These are phyloP conservation scores for Neolamprologus caudopunctatus DNA, from an alignment of 2,113 vertebrate genomes.

Conservation along the genomic window DNA sequence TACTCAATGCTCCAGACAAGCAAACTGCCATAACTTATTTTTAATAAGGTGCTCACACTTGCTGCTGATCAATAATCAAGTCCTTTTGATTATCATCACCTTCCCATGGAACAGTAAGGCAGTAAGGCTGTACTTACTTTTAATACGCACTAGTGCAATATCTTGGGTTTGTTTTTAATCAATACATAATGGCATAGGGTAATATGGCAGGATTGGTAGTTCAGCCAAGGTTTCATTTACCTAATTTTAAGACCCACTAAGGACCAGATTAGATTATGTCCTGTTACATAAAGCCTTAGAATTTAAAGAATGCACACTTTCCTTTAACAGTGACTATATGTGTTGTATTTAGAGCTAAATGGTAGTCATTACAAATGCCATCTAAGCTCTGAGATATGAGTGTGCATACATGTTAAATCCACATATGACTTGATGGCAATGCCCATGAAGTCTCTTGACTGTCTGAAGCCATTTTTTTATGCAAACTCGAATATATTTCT, in stretches of 20 bases:
- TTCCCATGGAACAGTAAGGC: not conserved
- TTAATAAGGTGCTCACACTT: not conserved
- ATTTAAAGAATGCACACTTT: not conserved
- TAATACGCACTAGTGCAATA: not conserved
- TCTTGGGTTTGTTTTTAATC: not conserved
- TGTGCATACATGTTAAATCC: not conserved
- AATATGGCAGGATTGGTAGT: not conserved
- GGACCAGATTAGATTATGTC: not conserved
- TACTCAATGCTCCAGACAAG: not conserved
- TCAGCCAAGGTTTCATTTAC: not conserved
- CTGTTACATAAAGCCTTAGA: not conserved
- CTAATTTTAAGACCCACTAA: not conserved
- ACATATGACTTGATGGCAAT: not conserved
- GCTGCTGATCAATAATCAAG: not conserved
- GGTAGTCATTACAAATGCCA: not conserved
- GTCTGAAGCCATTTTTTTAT: not conserved
- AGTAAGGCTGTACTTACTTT: not conserved
- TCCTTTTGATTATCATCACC: not conserved
- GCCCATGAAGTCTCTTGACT: not conserved
- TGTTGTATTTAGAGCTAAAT: not conserved
- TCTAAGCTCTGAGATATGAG: not conserved
- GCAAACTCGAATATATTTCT: not conserved
- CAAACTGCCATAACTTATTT: not conserved
- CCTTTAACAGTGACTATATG: not conserved
- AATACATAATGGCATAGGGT: not conserved